These are phyloP conservation scores for Pollenia angustigena DNA, from an alignment of 2,888 invertebrate species.

Conservation along the genomic window DNA sequence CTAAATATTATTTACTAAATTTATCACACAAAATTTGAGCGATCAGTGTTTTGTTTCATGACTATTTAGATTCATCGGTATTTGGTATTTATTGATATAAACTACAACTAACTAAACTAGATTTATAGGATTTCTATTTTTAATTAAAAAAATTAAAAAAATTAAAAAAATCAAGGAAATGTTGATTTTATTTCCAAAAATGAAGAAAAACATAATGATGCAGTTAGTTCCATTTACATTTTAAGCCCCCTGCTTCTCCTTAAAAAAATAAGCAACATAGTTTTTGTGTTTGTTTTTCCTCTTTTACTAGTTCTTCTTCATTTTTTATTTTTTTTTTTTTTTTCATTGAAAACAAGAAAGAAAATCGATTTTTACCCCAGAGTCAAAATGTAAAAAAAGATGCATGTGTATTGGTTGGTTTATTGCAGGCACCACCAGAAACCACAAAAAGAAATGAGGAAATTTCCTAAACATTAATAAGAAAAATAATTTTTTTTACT, in stretches of 20 bases:
- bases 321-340: conserved; percentile 32
- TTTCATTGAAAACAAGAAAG: conserved; percentile 53
- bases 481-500: not conserved
- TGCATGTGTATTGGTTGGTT: not conserved
- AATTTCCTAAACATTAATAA: conserved; percentile 26
- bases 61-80: too few species aligned
- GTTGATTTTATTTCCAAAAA: not conserved
- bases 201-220: not conserved
- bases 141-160: not conserved
- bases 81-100: too few species aligned
- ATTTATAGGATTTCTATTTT: not conserved
- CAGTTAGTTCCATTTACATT: not conserved
- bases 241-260: conserved; percentile 2
- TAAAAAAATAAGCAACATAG: not conserved
- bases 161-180: too few species aligned
- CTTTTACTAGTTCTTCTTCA: conserved; percentile 18
- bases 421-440: conserved; percentile 6
- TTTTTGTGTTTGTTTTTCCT: conserved; percentile 17
- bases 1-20: too few species aligned
- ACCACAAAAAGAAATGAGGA: conserved; percentile 4
- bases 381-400: conserved; percentile 11
- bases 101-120: not conserved
- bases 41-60: too few species aligned
- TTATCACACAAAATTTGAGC: too few species aligned
- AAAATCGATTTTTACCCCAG: conserved; percentile 71